Base-by-base conservation (phyloP, 2,888 invertebrate genomes). In the Brachycybe producta region DNA sequence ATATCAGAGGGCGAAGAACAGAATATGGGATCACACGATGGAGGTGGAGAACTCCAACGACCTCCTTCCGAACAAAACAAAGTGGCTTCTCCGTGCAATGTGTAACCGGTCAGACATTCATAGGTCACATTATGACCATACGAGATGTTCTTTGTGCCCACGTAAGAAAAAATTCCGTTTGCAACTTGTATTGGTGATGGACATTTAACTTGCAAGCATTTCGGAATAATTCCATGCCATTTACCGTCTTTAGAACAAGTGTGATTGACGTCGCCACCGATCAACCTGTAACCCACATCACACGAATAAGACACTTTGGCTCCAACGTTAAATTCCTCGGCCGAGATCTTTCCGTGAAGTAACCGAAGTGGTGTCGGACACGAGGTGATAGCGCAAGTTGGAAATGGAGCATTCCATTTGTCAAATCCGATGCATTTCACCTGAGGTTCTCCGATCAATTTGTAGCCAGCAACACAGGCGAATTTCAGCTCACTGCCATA, bases 1-100 rank as follows among this genome's bases (percentile, higher is more conserved):
- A 35, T 7, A 15, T 19, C 41, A 4, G 59, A 56, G 2, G 72
- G 70, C 0, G 60, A 17, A 8, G 8, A 5, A 8, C 36, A 35
- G 5, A 35, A 35, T 15, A 19, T 19, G 7, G 19, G 15, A 3
- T 35, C 17, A 8, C 36, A 35, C 17, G 19, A 5, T 15, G 36
- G 36, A 19, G 15, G 5, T 35, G 15, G 17, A 8, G 5, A 3
- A 4, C 17, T 15, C 36, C 36, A 35, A 15, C 36, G 19, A 35
- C 7, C 36, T 15, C 36, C 36, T 17, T 35, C 36, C 5, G 3
- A 35, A 35, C 36, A 35, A 17, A 19, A 17, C 7, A 35, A 19
- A 35, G 36, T 35, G 3, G 36, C 15, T 35, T 35, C 36, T 17
- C 7, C 36, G 15, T 35, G 4, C 5, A 35, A 19, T 5, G 7